These are phyloP conservation scores for Copidosoma aretas DNA, from an alignment of 2,888 invertebrate species.

Conservation along the genomic window DNA sequence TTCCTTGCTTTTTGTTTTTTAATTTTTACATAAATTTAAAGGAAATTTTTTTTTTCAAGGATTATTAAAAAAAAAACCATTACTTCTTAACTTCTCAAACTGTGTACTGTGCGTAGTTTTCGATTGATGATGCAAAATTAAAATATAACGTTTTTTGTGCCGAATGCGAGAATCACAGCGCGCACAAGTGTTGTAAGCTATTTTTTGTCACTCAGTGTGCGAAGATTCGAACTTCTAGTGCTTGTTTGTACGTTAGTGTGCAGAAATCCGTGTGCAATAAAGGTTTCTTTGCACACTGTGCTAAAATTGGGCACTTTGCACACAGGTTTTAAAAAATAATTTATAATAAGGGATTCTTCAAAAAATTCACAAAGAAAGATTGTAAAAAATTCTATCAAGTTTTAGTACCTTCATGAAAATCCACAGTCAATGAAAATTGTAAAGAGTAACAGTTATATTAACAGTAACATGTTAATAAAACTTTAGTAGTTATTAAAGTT, in stretches of 20 bases:
- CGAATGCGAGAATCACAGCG: too few species aligned
- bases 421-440: slow-evolving; percentile 30
- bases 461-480: slow-evolving; percentile 37
- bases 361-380: slow-evolving; percentile 27
- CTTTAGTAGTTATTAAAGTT: slow-evolving; percentile 33
- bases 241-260: too few species aligned
- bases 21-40: slow-evolving; percentile 24
- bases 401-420: slow-evolving; percentile 27
- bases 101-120: slow-evolving; percentile 20
- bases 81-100: slow-evolving; percentile 26
- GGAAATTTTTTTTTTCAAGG: slow-evolving; percentile 23
- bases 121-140: slow-evolving; percentile 23
- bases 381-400: slow-evolving; percentile 27
- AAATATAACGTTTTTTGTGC: too few species aligned
- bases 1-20: neutral
- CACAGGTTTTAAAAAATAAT: too few species aligned
- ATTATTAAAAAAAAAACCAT: slow-evolving; percentile 23
- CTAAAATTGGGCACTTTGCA: too few species aligned
- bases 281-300: too few species aligned
- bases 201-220: too few species aligned
- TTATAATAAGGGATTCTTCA: neutral
- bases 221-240: too few species aligned
- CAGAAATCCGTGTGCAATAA: too few species aligned
- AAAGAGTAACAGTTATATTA: slow-evolving; percentile 32
- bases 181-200: too few species aligned